phyloP scores from a whole-genome alignment of 2,113 vertebrate genomes.

The Atrichornis clamosus region DNA sequence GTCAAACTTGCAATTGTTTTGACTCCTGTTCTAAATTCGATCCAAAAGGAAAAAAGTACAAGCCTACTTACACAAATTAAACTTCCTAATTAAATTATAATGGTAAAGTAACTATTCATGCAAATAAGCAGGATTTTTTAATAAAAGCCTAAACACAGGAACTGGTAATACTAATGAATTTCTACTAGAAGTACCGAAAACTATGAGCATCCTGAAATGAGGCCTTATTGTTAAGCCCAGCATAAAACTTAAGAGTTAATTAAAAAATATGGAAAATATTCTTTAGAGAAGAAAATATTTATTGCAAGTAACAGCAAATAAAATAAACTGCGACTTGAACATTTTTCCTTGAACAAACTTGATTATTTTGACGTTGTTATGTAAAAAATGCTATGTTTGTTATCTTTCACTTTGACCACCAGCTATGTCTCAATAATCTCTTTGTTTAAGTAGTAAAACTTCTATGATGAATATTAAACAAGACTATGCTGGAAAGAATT shows the following conservation, averaged over 20 bases:
- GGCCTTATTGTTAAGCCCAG: not conserved
- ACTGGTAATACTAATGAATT: not conserved
- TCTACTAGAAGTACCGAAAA: not conserved
- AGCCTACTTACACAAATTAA: conserved; percentile 19
- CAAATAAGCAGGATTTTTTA: not conserved
- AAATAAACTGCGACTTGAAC: not conserved
- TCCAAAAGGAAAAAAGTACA: not conserved
- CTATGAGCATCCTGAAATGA: not conserved
- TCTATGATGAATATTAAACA: not conserved
- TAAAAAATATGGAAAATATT: not conserved
- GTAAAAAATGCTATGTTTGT: not conserved
- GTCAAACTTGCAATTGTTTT: not conserved
- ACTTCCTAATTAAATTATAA: conserved; percentile 41
- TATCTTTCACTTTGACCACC: not conserved
- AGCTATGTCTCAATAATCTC: not conserved
- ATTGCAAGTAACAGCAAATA: not conserved
- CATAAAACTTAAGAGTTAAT: not conserved
- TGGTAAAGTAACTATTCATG: not conserved
- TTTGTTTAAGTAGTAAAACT: not conserved
- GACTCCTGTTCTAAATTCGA: not conserved
- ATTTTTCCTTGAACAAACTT: not conserved
- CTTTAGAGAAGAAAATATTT: not conserved
- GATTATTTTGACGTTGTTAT: not conserved
- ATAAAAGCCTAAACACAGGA: not conserved
- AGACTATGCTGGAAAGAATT: not conserved